Evolutionary conservation across 2,113 vertebrate species (phyloP), one percentile per base, ranked within the genome.

Genomic region (Atherinomorus stipes): DNA sequence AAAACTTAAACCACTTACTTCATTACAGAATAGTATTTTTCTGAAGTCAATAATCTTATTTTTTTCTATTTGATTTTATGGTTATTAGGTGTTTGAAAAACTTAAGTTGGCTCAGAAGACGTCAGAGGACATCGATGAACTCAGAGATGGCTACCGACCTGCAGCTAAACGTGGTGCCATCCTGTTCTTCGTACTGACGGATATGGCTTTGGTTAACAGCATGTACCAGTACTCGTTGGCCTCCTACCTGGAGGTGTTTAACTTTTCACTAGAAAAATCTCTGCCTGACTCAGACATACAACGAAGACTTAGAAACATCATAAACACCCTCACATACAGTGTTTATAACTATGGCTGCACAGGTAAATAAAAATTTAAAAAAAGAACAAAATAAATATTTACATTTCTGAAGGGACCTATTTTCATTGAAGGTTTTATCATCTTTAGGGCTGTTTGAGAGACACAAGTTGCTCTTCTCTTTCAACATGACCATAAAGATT

Each of bases 151-250:
- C 52, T 99, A 99, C 93, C 93, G 98, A 57, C 96, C 96, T 0
- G 97, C 96, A 0, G 97, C 98, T n/a, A 94, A 93, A 80, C 93
- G 97, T 0, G 97, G 97, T 0, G 97, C 98, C 56, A 93, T 99
- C 62, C 90, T 99, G 66, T 99, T 98, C 91, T 99, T 98, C 0
- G 95, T 95, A n/a, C 83, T 99, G 83, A 95, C 97, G 0, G 98
- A 99, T 88, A 97, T 99, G 97, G 96, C 97, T 0, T 73, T 96
- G 19, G 97, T 99, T 31, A 99, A 96, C 85, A 92, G 89, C 85
- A 99, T 99, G 98, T 99, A 99, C 86, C 98, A 99, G 89, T 98
- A 97, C 88, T 99, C 98, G 0, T 87, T 99, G 15, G 89, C 83
- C 0, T 95, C 97, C 66, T 99, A 97, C 92, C 90, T 99, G 6